Evolutionary conservation across 2,888 invertebrate genomes (phyloP), one percentile per base, ranked within the genome.

Genomic region (Notocelia uddmanniana): DNA sequence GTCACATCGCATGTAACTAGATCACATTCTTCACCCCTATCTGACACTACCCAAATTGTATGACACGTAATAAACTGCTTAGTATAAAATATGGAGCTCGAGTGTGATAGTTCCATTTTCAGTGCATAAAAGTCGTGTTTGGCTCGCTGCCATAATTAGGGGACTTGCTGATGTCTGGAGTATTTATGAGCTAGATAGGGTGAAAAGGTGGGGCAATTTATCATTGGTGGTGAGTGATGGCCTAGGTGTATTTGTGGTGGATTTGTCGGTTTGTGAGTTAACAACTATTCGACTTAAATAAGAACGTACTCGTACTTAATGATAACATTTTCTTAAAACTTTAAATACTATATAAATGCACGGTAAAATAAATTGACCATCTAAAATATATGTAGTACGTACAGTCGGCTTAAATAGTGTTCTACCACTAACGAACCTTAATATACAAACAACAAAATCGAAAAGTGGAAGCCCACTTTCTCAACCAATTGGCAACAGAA

Each of bases 41-140:
- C 72, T 62, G 68, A 34, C 67, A 62, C 54, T 31, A 60, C 67
- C 54, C 34, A 72, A 72, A 68, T 72, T 72, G 50, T 71, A 72
- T 72, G 72, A 62, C 72, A 62, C 55, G 57, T 68, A 72, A 72
- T 72, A 67, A 50, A 68, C 72, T 72, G 72, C 62, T 72, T 72
- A 68, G 72, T 62, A 72, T 72, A 62, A 72, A 62, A 72, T 72
- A 72, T 68, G 67, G 62, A 11, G 41, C 23, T 23, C 10, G 19
- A 62, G 62, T 60, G 54, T 48, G 54, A 71, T 71, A 68, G 62
- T 72, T 72, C 68, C 68, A 68, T 72, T 68, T 72, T 67, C 72
- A 62, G 60, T 54, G 45, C 41, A 60, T 66, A 60, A 71, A 34
- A 45, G 52, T 54, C 59, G 41, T 68, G 58, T 59, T 71, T 71